A percentile compares a stretch with the other conserved stretches of the same genome.
These are phyloP conservation scores for Phalloptychus januarius DNA, from an alignment of 2,797 vertebrate genomes.

Conservation along the genomic window DNA sequence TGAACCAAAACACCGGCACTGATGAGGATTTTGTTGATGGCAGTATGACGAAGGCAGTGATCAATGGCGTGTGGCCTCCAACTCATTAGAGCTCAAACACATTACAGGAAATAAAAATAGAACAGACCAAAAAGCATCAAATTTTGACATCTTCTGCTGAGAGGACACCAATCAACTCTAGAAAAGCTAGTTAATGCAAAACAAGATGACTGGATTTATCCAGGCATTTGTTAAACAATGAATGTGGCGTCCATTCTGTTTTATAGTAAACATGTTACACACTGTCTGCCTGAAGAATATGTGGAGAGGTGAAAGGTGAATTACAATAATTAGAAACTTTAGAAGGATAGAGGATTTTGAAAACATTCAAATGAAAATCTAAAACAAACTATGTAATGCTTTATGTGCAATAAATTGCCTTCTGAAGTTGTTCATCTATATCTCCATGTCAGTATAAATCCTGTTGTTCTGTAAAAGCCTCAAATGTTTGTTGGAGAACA, in stretches of 20 bases:
- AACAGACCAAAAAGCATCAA: constrained; percentile 41
- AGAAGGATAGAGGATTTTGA: background rate
- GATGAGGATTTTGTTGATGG: constrained; percentile 50
- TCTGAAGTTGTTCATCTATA: background rate
- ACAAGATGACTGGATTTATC: too few relatives aligned
- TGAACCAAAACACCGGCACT: constrained; percentile 35
- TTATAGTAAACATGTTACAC: background rate
- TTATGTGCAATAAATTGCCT: background rate
- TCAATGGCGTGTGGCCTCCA: constrained; percentile 64
- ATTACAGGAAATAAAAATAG: constrained; percentile 67
- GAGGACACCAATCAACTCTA: constrained; percentile 4
- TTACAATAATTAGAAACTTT: constrained; percentile 47
- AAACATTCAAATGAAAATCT: background rate
- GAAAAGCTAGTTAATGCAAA: background rate
- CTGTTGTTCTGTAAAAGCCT: background rate
- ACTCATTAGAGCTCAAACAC: constrained; percentile 60
- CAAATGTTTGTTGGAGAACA: background rate
- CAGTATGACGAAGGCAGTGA: constrained; percentile 59
- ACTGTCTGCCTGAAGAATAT: constrained; percentile 10
- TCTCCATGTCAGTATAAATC: background rate
- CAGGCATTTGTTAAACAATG: constrained; percentile 9
- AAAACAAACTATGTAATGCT: background rate
- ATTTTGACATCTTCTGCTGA: constrained; percentile 35
- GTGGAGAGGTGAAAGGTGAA: constrained; percentile 55
- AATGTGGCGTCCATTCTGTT: constrained; percentile 8